phyloP scores from a whole-genome alignment of 2,113 vertebrate species.

The Electrona antarctica region DNA sequence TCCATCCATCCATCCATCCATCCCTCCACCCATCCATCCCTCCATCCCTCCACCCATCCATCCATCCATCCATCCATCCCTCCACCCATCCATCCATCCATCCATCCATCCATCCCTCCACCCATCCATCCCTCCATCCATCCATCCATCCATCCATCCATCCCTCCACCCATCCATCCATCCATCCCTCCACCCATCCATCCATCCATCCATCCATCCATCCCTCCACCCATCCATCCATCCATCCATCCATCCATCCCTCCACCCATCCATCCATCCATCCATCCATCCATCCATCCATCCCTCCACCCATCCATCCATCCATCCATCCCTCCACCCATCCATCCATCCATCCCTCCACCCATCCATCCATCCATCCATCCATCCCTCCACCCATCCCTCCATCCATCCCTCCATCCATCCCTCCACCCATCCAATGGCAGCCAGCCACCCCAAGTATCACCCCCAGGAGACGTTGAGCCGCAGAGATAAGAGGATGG shows the following conservation, averaged over 20 bases:
- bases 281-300: conserved; percentile 19
- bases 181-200: conserved; percentile 26
- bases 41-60: not conserved
- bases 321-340: conserved; percentile 28
- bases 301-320: not conserved
- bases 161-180: not conserved
- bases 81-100: conserved; percentile 34
- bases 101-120: conserved; percentile 5
- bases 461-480: conserved; percentile 41
- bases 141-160: conserved; percentile 19
- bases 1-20: too few relatives aligned
- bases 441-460: conserved; percentile 42
- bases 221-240: conserved; percentile 30
- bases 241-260: conserved; percentile 15
- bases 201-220: not conserved
- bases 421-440: not conserved
- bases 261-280: not conserved
- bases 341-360: not conserved
- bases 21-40: conserved; percentile 19
- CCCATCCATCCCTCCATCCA: not conserved
- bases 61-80: too few relatives aligned
- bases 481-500: conserved; percentile 42
- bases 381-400: too few relatives aligned
- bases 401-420: not conserved
- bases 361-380: too few relatives aligned